A percentile compares a stretch with the other conserved stretches of the same genome.
phyloP scores from a whole-genome alignment of 2,113 vertebrate genomes.

The Rynchops niger region DNA sequence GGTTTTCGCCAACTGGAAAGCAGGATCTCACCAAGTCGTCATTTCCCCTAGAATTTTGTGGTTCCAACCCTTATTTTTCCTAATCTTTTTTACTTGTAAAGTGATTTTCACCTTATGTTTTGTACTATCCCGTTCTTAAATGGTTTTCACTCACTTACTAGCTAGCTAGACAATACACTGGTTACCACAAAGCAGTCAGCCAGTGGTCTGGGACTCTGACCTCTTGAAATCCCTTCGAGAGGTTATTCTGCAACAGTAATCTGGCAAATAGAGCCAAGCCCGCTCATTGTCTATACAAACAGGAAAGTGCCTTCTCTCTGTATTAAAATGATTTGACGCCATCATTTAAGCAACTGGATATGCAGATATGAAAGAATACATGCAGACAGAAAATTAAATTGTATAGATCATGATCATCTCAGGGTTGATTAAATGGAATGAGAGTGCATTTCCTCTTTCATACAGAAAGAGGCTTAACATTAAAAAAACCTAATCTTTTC shows the following conservation, averaged over 20 bases:
- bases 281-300: neutral
- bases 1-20: neutral
- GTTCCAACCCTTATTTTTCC: neutral
- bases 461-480: slow-evolving; percentile 71
- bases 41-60: rapidly evolving
- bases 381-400: slow-evolving; percentile 65
- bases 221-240: neutral
- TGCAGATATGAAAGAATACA: slow-evolving; percentile 4
- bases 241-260: neutral
- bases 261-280: neutral
- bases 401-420: slow-evolving; percentile 67
- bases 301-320: neutral
- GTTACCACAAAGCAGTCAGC: neutral
- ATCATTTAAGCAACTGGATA: neutral
- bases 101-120: neutral
- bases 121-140: rapidly evolving
- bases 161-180: neutral
- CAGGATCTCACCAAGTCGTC: neutral
- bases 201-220: neutral
- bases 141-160: neutral
- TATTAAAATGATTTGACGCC: neutral
- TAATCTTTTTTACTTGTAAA: neutral
- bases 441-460: slow-evolving; percentile 75
- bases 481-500: slow-evolving; percentile 74
- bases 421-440: slow-evolving; percentile 72